Percentiles rank a stretch among this genome's conserved stretches.
These are phyloP conservation scores for Clamator glandarius DNA, from an alignment of 2,797 vertebrate genomes.

Conservation along the genomic window DNA sequence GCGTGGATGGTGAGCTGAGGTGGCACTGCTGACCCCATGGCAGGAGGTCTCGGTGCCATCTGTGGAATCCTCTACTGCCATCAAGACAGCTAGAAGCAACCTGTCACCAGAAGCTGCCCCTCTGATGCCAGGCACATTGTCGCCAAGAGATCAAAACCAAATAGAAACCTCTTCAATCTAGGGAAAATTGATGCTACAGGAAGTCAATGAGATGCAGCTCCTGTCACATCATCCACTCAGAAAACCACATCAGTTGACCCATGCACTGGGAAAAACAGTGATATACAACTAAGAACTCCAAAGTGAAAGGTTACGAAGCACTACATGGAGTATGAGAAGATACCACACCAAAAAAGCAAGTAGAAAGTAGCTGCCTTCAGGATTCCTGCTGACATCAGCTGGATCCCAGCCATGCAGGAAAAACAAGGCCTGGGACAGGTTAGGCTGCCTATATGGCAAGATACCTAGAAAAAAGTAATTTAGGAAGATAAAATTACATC, in stretches of 20 bases:
- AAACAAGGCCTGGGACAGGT: not conserved
- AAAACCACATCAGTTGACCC: not conserved
- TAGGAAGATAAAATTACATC: not conserved
- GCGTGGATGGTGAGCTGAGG: accelerated
- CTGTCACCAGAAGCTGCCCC: not conserved
- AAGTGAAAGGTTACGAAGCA: not conserved
- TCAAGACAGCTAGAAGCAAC: not conserved
- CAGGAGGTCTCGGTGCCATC: not conserved
- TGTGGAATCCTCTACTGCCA: too few species aligned
- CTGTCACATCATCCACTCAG: not conserved
- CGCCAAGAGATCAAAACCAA: not conserved
- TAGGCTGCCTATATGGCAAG: not conserved
- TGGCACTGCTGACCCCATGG: not conserved
- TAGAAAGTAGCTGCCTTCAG: not conserved
- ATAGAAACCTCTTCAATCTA: not conserved
- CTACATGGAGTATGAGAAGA: not conserved
- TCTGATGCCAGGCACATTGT: too few species aligned
- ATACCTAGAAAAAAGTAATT: not conserved
- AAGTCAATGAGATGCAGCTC: not conserved
- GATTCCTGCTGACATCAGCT: not conserved
- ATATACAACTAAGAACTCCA: not conserved
- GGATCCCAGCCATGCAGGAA: not conserved
- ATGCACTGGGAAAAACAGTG: not conserved
- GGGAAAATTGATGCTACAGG: not conserved
- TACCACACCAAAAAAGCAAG: not conserved